Evolutionary conservation across 2,888 invertebrate species (phyloP), one percentile per base, ranked within the genome.

Genomic region (Plutella xylostella): DNA sequence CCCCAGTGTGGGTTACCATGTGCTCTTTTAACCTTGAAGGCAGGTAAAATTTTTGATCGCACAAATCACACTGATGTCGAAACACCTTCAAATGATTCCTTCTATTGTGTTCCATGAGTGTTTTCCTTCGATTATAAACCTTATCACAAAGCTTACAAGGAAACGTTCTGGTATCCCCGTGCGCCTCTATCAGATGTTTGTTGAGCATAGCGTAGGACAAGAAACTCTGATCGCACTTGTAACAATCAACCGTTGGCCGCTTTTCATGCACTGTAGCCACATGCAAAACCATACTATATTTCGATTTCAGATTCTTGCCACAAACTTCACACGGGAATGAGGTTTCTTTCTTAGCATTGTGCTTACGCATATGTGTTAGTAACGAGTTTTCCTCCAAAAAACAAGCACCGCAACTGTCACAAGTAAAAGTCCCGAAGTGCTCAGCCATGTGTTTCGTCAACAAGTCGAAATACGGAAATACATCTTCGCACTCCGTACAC

Each of bases 311-410:
- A 0, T 53, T 53, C 19, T 66, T 67, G 0, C 66, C 66, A 37
- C 74, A 78, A 2, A 64, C 61, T 1, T 65, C 57, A 49, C 85
- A 86, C 1, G 67, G 64, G 51, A 66, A 64, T 2, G 25, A 69
- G 34, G 69, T 68, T 42, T 68, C 71, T 4, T 49, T 69, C 3
- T 47, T 66, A 41, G 65, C 68, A 40, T 72, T 65, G 38, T 80
- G 82, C 0, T 70, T 65, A 14, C 72, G 69, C 21, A 73, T 63
- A 53, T 87, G 82, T 15, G 77, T 55, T 1, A 68, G 45, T 12
- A 86, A 50, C 58, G 85, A 85, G 0, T 78, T 58, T 2, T 74
- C 71, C 42, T 84, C 80, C 9, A 84, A 72, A 42, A 85, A 87
- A 38, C 79, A 74, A 0, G 82, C 84, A 0, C 82, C 76, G 47